Percentiles rank a stretch among this genome's conserved stretches.
Evolutionary conservation across 1,140 invertebrate genomes (phyloP).

Genomic region (Semibalanus balanoides): DNA sequence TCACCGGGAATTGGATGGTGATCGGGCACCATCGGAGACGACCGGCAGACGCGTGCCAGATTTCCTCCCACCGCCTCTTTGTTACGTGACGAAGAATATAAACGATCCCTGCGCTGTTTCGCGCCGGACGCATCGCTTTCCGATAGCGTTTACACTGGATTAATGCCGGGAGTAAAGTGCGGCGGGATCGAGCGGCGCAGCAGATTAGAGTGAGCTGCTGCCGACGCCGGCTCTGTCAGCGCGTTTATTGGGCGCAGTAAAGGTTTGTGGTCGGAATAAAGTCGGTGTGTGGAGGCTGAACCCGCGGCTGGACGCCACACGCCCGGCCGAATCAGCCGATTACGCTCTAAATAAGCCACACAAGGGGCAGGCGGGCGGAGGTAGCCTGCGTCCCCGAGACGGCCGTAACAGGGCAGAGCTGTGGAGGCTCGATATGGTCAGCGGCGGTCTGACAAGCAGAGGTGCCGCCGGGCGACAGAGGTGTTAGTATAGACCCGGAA

Average conservation of each 20-base stretch:
- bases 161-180: not conserved
- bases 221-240: not conserved
- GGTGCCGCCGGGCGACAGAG: no score
- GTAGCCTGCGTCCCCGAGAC: no score
- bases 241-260: not conserved
- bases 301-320: not conserved
- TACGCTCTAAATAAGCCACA: not conserved
- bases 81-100: slow-evolving; percentile 2
- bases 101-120: not conserved
- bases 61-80: not conserved
- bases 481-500: no score
- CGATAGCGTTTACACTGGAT: slow-evolving; percentile 1
- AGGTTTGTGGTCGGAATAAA: slow-evolving; percentile 2
- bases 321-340: not conserved
- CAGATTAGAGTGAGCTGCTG: not conserved
- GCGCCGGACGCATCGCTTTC: not conserved
- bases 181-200: not conserved
- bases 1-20: not conserved
- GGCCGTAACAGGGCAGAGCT: no score
- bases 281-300: no score
- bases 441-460: no score
- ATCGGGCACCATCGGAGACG: not conserved
- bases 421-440: no score
- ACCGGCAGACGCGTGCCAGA: not conserved
- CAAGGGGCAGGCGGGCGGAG: no score